Conservation (phyloP, 2,888 invertebrate species). For the Argyresthia goedartella region DNA sequence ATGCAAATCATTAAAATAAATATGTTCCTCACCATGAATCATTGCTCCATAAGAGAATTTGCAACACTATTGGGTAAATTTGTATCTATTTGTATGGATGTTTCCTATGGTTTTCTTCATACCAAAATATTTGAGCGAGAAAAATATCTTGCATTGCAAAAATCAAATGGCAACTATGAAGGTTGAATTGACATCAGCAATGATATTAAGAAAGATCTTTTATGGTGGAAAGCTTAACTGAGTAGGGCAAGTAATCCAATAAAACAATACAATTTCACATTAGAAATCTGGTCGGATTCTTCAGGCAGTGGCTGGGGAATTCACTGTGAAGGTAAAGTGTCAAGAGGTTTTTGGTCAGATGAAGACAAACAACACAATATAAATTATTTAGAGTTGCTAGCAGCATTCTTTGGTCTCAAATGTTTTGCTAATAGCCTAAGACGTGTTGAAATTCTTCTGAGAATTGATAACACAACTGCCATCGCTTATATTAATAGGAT, state of each 20-base stretch:
- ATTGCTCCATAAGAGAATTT: not conserved
- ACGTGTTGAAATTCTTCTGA: not conserved
- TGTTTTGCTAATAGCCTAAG: not conserved
- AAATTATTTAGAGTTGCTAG: constrained; percentile 3
- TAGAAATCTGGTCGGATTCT: constrained; percentile 3
- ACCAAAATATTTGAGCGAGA: constrained; percentile 1
- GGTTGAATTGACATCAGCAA: not conserved
- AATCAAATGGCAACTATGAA: not conserved
- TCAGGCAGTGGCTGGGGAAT: not conserved
- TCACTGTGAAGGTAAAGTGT: not conserved
- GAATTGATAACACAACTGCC: constrained; percentile 5
- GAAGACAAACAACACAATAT: not conserved
- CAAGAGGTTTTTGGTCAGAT: not conserved
- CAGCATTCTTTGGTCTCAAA: constrained; percentile 5
- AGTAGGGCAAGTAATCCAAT: not conserved
- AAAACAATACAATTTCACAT: not conserved
- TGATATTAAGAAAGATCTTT: not conserved
- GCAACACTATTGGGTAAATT: not conserved
- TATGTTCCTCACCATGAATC: not conserved
- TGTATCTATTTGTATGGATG: not conserved
- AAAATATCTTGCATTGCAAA: not conserved
- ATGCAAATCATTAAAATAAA: not conserved
- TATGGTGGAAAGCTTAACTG: not conserved
- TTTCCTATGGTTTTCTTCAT: constrained; percentile 1
- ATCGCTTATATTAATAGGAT: constrained; percentile 2